phyloP scores from a whole-genome alignment of 1,140 invertebrate genomes.

The Penaeus japonicus region DNA sequence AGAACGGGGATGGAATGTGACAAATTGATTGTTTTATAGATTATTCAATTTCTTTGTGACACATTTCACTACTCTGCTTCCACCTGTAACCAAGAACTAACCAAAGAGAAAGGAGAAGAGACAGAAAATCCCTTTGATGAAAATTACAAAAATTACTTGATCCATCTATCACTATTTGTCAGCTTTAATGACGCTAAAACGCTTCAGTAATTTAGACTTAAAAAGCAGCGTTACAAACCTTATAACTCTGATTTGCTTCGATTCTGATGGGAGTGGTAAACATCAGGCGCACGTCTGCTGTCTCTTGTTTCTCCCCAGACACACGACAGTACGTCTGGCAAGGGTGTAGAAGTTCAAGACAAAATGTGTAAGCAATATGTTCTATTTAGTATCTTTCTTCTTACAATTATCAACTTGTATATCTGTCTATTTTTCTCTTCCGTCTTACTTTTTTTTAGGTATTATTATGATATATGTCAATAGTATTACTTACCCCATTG shows the following conservation, averaged over 20 bases:
- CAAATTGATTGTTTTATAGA: no score
- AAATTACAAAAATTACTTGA: no score
- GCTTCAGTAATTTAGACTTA: no score
- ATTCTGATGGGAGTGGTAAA: conserved; percentile 54
- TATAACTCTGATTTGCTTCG: conserved; percentile 58
- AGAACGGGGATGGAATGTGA: not conserved
- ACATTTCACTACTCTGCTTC: no score
- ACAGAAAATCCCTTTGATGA: no score
- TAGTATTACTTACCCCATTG: not conserved
- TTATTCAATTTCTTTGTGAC: no score
- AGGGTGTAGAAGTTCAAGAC: not conserved
- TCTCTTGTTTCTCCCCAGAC: conserved; percentile 52
- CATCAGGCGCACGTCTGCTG: conserved; percentile 58
- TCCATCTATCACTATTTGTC: no score
- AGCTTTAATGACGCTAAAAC: no score
- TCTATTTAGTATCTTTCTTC: not conserved
- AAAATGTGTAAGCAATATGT: not conserved
- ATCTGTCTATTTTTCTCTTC: not conserved
- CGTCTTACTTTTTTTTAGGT: no score
- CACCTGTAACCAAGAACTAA: no score
- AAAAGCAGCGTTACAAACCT: conserved; percentile 18
- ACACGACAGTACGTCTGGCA: conserved; percentile 56
- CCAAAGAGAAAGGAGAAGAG: no score
- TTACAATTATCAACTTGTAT: not conserved
- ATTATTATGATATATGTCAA: no score